These are phyloP conservation scores for Scaeva pyrastri DNA, from an alignment of 2,888 invertebrate genomes.

Conservation along the genomic window DNA sequence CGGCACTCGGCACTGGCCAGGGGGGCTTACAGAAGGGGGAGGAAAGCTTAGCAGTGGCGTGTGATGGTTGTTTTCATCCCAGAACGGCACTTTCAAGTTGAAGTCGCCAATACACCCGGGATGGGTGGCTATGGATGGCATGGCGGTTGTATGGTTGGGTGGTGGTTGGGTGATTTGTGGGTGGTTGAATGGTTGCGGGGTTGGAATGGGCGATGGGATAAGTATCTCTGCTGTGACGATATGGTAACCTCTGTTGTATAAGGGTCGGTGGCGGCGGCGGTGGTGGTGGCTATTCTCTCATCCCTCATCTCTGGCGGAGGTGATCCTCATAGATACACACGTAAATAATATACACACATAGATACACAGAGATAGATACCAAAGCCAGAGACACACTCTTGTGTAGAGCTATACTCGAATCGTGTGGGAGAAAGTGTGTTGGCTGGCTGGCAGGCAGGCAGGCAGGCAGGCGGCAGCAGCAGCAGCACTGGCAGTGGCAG, in stretches of 20 bases:
- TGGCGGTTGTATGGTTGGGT: too few species aligned
- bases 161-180: conserved; percentile 24
- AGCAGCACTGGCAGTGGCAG: conserved; percentile 5
- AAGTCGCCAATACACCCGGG: conserved; percentile 77
- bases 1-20: conserved; percentile 34
- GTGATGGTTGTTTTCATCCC: conserved; percentile 77
- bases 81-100: conserved; percentile 78
- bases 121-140: conserved; percentile 69
- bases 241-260: conserved; percentile 74
- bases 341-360: conserved; percentile 41
- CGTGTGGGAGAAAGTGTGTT: conserved; percentile 71
- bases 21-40: conserved; percentile 30
- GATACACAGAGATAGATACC: conserved; percentile 34
- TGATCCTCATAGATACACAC: conserved; percentile 74
- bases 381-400: conserved; percentile 59
- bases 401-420: conserved; percentile 27
- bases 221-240: conserved; percentile 73
- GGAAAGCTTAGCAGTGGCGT: conserved; percentile 70
- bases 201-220: conserved; percentile 72
- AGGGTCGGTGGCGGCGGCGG: conserved; percentile 59
- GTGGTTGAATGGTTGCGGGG: background rate
- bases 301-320: conserved; percentile 59
- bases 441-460: conserved; percentile 44
- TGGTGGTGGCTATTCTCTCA: conserved; percentile 70
- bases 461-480: conserved; percentile 4